These are phyloP conservation scores for Macropodus opercularis DNA, from an alignment of 2,797 vertebrate species.

Conservation along the genomic window DNA sequence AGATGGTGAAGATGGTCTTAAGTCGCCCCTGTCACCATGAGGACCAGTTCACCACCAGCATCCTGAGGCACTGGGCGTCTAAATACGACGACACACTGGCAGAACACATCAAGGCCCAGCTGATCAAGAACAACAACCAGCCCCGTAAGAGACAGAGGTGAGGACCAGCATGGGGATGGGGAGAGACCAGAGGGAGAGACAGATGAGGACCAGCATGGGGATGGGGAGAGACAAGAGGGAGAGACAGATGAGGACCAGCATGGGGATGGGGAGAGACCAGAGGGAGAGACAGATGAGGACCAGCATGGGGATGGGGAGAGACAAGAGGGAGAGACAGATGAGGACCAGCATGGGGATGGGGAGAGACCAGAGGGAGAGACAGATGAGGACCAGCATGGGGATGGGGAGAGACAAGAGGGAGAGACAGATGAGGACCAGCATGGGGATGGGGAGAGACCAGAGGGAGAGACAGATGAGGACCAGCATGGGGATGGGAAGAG, in stretches of 20 bases:
- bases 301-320: too few species aligned
- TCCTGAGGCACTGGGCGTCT: conserved; percentile 94
- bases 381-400: neutral
- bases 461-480: too few species aligned
- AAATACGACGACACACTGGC: conserved; percentile 91
- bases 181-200: neutral
- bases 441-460: too few species aligned
- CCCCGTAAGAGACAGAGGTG: conserved; percentile 94
- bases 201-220: neutral
- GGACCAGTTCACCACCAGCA: conserved; percentile 97
- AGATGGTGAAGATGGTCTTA: conserved; percentile 99
- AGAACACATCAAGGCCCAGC: conserved; percentile 94
- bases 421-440: too few species aligned
- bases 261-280: too few species aligned
- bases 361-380: neutral
- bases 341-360: too few species aligned
- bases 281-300: neutral
- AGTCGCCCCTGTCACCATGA: conserved; percentile 92
- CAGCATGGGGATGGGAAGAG: too few species aligned
- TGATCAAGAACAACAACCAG: conserved; percentile 98
- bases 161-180: neutral
- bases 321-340: neutral
- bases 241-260: too few species aligned
- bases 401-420: too few species aligned
- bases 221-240: neutral